These are phyloP conservation scores for Leguminivora glycinivorella DNA, from an alignment of 1,140 invertebrate genomes.

Conservation along the genomic window DNA sequence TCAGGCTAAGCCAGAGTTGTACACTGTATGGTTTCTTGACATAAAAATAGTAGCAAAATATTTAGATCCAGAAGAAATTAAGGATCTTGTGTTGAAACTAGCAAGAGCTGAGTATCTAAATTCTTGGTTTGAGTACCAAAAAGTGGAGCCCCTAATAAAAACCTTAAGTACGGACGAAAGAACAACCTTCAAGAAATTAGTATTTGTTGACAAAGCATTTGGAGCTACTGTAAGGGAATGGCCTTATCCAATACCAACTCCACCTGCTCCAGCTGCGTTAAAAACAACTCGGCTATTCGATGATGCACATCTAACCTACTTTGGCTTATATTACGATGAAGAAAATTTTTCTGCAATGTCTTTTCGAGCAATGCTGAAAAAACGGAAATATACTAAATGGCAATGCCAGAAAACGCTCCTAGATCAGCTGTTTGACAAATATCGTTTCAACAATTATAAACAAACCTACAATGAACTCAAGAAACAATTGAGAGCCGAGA, in stretches of 20 bases:
- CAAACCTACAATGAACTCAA: constrained; percentile 50
- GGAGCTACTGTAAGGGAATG: constrained; percentile 38
- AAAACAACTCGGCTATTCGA: background rate
- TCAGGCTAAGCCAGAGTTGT: constrained; percentile 48
- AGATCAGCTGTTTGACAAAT: constrained; percentile 45
- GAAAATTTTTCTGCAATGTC: background rate
- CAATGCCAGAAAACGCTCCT: background rate
- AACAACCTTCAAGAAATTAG: constrained; percentile 44
- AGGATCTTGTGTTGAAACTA: constrained; percentile 45
- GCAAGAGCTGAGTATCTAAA: constrained; percentile 50
- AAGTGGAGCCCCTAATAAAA: constrained; percentile 54
- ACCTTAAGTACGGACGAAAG: constrained; percentile 43
- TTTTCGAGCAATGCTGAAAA: background rate
- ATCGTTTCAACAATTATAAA: constrained; percentile 53
- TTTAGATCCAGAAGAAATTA: constrained; percentile 45
- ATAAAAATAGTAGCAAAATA: constrained; percentile 42
- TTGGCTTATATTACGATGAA: background rate
- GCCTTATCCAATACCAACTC: constrained; percentile 34
- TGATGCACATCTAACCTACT: background rate
- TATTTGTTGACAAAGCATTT: constrained; percentile 52
- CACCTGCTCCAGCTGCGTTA: too few relatives aligned
- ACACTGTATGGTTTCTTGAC: constrained; percentile 46
- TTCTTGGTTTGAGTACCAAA: constrained; percentile 49
- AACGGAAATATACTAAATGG: background rate
- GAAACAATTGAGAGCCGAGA: constrained; percentile 44